Percentiles rank a stretch among this genome's conserved stretches.
Conservation (phyloP, 2,797 vertebrate genomes). For the Urophycis tenuis region DNA sequence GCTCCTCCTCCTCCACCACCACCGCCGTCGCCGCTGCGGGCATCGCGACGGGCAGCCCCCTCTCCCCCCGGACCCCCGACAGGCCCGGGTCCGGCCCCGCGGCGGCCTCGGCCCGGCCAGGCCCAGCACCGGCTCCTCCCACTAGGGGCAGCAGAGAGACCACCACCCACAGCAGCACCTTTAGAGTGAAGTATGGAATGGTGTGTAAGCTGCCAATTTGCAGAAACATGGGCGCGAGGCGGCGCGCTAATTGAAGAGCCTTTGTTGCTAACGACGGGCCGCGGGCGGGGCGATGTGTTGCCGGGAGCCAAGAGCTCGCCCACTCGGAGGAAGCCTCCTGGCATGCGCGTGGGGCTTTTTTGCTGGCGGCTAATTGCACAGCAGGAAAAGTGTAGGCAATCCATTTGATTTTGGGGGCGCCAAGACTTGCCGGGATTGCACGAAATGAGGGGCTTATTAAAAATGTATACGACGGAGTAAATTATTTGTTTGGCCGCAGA, state of each 20-base stretch:
- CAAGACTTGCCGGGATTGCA: background rate
- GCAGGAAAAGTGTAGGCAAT: background rate
- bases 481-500: background rate
- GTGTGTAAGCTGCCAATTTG: background rate
- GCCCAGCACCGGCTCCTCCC: conserved; percentile 57
- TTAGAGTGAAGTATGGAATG: conserved; percentile 15
- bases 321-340: background rate
- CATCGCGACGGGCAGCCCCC: conserved; percentile 60
- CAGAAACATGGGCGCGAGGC: conserved; percentile 7
- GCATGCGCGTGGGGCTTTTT: background rate
- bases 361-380: background rate
- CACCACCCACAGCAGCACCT: conserved; percentile 71
- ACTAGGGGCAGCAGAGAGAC: conserved; percentile 69
- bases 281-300: too few species aligned
- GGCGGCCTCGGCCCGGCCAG: conserved; percentile 18
- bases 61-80: conserved; percentile 52
- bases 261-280: background rate
- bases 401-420: background rate
- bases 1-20: conserved; percentile 63
- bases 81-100: conserved; percentile 45
- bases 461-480: background rate
- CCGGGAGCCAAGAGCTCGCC: background rate
- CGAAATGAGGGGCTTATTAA: background rate
- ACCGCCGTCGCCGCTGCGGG: too few species aligned
- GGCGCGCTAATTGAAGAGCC: background rate